Percentiles rank a stretch among this genome's conserved stretches.
Conservation (phyloP, 1,140 invertebrate genomes). For the Bombus haemorrhoidalis region DNA sequence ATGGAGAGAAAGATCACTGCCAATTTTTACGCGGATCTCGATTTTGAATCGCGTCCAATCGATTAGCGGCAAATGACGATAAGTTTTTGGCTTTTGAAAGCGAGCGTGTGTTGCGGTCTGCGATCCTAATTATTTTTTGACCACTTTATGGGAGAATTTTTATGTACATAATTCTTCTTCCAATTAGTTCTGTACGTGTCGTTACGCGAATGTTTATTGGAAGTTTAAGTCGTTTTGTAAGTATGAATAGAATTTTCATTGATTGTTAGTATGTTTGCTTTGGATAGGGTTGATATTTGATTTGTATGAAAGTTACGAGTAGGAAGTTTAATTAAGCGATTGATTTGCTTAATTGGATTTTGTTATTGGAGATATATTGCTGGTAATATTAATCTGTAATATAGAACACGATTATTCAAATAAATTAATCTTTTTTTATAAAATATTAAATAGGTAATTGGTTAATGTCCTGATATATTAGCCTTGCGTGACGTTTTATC, state of each 20-base stretch:
- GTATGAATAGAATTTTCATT: too few relatives aligned
- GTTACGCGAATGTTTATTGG: not conserved
- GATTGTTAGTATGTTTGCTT: not conserved
- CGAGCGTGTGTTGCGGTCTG: too few relatives aligned
- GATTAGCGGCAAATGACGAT: not conserved
- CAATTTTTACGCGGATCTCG: constrained; percentile 39
- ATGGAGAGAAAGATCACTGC: constrained; percentile 42
- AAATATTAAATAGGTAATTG: too few relatives aligned
- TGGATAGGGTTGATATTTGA: not conserved
- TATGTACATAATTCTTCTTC: not conserved
- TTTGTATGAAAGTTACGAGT: not conserved
- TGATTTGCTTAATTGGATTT: too few relatives aligned
- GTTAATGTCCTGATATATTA: too few relatives aligned
- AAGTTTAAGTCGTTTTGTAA: not conserved
- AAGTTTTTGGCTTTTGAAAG: not conserved
- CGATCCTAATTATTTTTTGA: not conserved
- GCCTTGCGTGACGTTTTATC: too few relatives aligned
- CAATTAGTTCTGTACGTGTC: too few relatives aligned
- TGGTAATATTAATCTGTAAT: too few relatives aligned
- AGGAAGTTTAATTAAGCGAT: not conserved
- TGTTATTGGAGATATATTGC: too few relatives aligned
- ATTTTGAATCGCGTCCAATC: constrained; percentile 31
- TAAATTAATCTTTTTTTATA: too few relatives aligned
- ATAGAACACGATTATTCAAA: too few relatives aligned
- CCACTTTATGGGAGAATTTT: not conserved